Percentiles rank a stretch among this genome's conserved stretches.
Evolutionary conservation across 2,888 invertebrate genomes (phyloP).

Genomic region (Gymnoscelis rufifasciata): DNA sequence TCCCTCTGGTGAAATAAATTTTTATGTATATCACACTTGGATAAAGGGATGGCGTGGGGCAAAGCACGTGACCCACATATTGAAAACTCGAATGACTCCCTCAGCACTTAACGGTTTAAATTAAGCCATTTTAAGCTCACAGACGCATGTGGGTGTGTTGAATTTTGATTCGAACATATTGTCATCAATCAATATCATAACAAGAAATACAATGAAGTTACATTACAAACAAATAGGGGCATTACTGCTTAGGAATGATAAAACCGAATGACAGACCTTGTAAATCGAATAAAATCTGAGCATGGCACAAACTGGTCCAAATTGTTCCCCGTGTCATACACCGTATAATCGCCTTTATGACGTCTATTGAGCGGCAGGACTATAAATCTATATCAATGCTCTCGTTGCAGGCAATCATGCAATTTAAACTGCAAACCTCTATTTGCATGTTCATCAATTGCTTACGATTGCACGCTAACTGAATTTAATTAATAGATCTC

Average conservation of each 20-base stretch:
- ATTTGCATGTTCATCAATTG: slow-evolving; percentile 61
- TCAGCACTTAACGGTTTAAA: slow-evolving; percentile 18
- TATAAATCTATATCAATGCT: slow-evolving; percentile 69
- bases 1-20: slow-evolving; percentile 6
- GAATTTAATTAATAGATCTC: no score
- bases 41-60: slow-evolving; percentile 31
- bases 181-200: slow-evolving; percentile 11
- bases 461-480: slow-evolving; percentile 42
- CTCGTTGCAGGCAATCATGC: slow-evolving; percentile 67
- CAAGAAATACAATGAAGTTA: neutral
- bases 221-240: neutral
- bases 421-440: slow-evolving; percentile 64
- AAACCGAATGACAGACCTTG: slow-evolving; percentile 13
- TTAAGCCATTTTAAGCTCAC: slow-evolving; percentile 23
- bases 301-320: slow-evolving; percentile 35
- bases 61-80: slow-evolving; percentile 47
- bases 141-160: slow-evolving; percentile 18
- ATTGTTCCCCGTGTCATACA: slow-evolving; percentile 34
- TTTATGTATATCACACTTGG: slow-evolving; percentile 24
- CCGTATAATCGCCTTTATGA: slow-evolving; percentile 42
- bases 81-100: slow-evolving; percentile 28
- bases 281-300: slow-evolving; percentile 28
- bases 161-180: slow-evolving; percentile 5
- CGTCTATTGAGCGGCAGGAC: slow-evolving; percentile 46
- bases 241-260: neutral